Evolutionary conservation across 1,140 invertebrate genomes (phyloP).

Genomic region (Drosophila lowei): DNA sequence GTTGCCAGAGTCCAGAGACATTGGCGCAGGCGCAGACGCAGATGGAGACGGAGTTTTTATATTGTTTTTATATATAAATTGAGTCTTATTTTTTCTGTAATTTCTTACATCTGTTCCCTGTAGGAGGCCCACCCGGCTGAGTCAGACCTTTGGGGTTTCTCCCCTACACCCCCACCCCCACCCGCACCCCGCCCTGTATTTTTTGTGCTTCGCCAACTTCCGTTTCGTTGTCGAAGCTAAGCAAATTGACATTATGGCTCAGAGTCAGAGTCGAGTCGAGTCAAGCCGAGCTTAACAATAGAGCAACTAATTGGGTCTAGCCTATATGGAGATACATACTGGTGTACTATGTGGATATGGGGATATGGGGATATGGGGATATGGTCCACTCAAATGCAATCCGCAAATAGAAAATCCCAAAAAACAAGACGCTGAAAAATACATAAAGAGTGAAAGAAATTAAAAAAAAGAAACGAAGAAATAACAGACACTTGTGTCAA

Average conservation of each 20-base stretch:
- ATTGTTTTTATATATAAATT: conserved; percentile 13
- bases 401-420: conserved; percentile 78
- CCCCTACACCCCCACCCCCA: conserved; percentile 17
- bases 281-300: conserved; percentile 56
- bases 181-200: neutral
- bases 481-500: conserved; percentile 69
- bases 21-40: conserved; percentile 48
- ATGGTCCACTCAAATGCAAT: conserved; percentile 62
- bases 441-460: conserved; percentile 57
- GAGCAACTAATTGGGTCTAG: conserved; percentile 75
- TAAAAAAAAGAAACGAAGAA: conserved; percentile 41
- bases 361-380: conserved; percentile 28
- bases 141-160: conserved; percentile 73
- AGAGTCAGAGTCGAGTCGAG: conserved; percentile 46
- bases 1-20: conserved; percentile 52
- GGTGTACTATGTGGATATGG: neutral
- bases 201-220: conserved; percentile 70
- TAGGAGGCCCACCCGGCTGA: conserved; percentile 65
- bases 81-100: conserved; percentile 53
- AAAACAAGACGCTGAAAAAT: conserved; percentile 32
- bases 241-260: conserved; percentile 76
- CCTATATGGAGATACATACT: conserved; percentile 5
- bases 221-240: conserved; percentile 60
- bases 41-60: conserved; percentile 1
- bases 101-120: conserved; percentile 67